These are phyloP conservation scores for Luperina testacea DNA, from an alignment of 2,888 invertebrate species.

Conservation along the genomic window DNA sequence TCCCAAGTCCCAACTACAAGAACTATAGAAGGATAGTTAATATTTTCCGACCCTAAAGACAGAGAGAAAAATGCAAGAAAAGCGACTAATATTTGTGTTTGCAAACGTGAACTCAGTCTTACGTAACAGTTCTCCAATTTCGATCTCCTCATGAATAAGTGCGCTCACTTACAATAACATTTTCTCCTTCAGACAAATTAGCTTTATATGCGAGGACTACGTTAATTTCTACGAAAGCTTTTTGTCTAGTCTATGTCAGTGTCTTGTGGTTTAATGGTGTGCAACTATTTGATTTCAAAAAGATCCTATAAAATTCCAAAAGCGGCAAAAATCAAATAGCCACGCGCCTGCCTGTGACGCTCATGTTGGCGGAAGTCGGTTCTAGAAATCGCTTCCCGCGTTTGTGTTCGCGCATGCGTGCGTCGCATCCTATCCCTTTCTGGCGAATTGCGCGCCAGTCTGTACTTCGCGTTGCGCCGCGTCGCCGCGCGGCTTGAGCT, in stretches of 20 bases:
- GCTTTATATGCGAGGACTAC: neutral
- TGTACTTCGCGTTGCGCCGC: conserved; percentile 76
- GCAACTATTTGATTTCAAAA: conserved; percentile 13
- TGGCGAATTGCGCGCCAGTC: conserved; percentile 85
- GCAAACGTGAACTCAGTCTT: conserved; percentile 31
- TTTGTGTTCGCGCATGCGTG: conserved; percentile 84
- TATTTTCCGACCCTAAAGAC: conserved; percentile 14
- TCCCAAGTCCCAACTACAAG: neutral
- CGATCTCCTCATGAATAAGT: conserved; percentile 57
- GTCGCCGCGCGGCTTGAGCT: conserved; percentile 69
- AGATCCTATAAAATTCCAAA: conserved; percentile 20
- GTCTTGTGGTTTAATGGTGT: neutral
- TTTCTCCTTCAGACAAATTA: conserved; percentile 24
- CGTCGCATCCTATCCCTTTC: conserved; percentile 77
- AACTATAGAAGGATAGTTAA: conserved; percentile 3
- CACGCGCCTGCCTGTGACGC: conserved; percentile 63
- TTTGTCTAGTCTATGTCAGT: neutral
- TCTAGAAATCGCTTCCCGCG: conserved; percentile 87
- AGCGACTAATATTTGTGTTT: conserved; percentile 39
- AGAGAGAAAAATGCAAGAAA: conserved; percentile 27
- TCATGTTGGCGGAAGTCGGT: conserved; percentile 76
- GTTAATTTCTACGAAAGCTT: neutral
- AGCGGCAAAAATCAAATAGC: conserved; percentile 56
- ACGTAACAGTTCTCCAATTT: conserved; percentile 49
- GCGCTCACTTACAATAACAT: conserved; percentile 50